phyloP scores from a whole-genome alignment of 2,888 invertebrate species.

The Zootermopsis nevadensis region DNA sequence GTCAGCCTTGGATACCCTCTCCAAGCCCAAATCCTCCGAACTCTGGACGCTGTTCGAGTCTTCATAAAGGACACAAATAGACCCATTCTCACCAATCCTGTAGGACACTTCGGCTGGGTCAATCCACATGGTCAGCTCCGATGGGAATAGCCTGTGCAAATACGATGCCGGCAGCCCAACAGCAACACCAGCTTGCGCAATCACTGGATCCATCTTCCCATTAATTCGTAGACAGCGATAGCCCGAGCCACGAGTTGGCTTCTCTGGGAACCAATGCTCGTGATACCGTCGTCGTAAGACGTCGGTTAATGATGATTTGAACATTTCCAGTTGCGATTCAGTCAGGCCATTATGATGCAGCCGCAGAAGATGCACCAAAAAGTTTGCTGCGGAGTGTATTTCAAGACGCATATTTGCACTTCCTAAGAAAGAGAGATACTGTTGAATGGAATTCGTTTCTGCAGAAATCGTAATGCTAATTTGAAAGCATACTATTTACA shows the following conservation, averaged over 20 bases:
- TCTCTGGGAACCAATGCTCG: constrained; percentile 81
- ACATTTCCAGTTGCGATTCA: constrained; percentile 63
- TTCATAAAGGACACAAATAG: constrained; percentile 70
- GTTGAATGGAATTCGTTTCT: neutral
- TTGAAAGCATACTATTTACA: neutral
- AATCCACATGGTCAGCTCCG: constrained; percentile 81
- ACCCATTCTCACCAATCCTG: constrained; percentile 74
- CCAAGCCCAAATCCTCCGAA: neutral
- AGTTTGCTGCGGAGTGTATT: constrained; percentile 66
- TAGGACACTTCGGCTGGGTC: constrained; percentile 79
- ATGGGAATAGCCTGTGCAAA: constrained; percentile 70
- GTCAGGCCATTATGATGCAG: constrained; percentile 57
- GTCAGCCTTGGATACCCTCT: constrained; percentile 36
- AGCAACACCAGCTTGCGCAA: constrained; percentile 72
- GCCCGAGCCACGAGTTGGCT: constrained; percentile 77
- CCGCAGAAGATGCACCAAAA: constrained; percentile 65
- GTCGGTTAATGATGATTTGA: constrained; percentile 63
- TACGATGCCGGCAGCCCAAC: constrained; percentile 72
- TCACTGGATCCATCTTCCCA: constrained; percentile 76
- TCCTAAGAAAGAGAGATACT: neutral
- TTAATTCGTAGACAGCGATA: constrained; percentile 79
- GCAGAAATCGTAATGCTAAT: neutral
- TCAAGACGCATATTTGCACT: constrained; percentile 63
- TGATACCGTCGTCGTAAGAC: constrained; percentile 66
- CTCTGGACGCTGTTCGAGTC: neutral